A percentile compares a stretch with the other conserved stretches of the same genome.
Conservation (phyloP, 2,888 invertebrate species). For the Dasypogon diadema region DNA sequence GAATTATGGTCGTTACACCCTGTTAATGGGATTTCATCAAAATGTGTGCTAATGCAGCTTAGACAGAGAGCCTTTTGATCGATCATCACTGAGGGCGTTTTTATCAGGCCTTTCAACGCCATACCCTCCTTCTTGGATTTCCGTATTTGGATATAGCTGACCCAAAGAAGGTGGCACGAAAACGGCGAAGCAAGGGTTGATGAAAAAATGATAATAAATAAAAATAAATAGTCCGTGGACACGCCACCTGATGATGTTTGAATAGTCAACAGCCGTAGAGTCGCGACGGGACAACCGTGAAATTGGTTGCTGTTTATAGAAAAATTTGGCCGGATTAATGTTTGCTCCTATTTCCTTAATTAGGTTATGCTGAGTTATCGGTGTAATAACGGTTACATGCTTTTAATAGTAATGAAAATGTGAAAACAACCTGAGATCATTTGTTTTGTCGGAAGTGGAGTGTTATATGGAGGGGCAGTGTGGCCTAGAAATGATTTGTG, state of each 20-base stretch:
- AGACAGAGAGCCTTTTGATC: conserved; percentile 5
- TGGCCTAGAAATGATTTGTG: too few species aligned
- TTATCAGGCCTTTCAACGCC: not conserved
- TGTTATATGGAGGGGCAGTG: too few species aligned
- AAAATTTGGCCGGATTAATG: not conserved
- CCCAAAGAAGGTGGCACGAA: too few species aligned
- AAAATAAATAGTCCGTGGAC: conserved; percentile 25
- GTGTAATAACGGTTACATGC: not conserved
- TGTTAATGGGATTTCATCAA: conserved; percentile 28
- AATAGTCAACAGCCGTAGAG: not conserved
- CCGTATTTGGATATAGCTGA: not conserved
- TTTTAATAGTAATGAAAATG: too few species aligned
- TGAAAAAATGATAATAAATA: conserved; percentile 32
- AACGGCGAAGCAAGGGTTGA: not conserved
- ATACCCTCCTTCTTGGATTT: not conserved
- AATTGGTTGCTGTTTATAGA: not conserved
- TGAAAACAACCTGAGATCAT: too few species aligned
- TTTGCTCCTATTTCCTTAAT: conserved; percentile 23
- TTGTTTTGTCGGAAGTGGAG: too few species aligned
- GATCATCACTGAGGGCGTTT: not conserved
- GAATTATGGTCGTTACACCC: conserved; percentile 35
- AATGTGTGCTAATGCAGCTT: not conserved
- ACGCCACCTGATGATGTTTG: conserved; percentile 15
- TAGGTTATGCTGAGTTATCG: conserved; percentile 17
- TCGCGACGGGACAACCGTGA: not conserved